Conservation (phyloP, 2,888 invertebrate genomes). For the Augochlorella aurata region DNA sequence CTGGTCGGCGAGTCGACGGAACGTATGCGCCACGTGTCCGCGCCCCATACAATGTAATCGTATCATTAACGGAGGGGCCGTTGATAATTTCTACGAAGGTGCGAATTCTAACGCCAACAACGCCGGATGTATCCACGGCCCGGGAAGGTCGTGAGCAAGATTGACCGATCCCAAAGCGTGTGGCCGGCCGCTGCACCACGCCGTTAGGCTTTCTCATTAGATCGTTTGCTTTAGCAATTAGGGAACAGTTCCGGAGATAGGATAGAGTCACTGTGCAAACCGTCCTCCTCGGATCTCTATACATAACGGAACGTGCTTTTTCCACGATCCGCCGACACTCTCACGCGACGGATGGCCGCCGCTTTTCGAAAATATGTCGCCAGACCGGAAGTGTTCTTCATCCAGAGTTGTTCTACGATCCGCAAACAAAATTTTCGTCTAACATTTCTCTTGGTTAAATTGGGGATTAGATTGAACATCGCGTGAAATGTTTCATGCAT, state of each 20-base stretch:
- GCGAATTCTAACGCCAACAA: conserved; percentile 53
- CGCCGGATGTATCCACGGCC: conserved; percentile 25
- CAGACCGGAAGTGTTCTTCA: not conserved
- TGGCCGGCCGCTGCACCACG: conserved; percentile 47
- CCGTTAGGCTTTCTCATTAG: conserved; percentile 66
- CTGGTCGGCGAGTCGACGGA: conserved; percentile 17
- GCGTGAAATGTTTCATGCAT: too few relatives aligned
- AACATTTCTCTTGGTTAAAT: too few relatives aligned
- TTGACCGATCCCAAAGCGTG: conserved; percentile 47
- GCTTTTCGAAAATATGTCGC: not conserved
- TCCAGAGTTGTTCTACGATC: too few relatives aligned
- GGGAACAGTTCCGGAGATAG: conserved; percentile 63
- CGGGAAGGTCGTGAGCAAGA: conserved; percentile 45
- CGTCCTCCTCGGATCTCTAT: conserved; percentile 52
- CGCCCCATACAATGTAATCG: conserved; percentile 44
- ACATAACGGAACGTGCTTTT: conserved; percentile 61
- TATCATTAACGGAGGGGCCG: conserved; percentile 51
- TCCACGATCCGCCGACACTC: conserved; percentile 4
- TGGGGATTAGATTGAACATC: too few relatives aligned
- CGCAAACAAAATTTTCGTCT: too few relatives aligned
- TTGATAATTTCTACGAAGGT: conserved; percentile 50
- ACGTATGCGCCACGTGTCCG: conserved; percentile 51
- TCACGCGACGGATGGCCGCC: not conserved
- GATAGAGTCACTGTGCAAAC: conserved; percentile 66
- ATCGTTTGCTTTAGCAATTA: conserved; percentile 65